Conservation (phyloP, 2,113 vertebrate species). For the Gambusia holbrooki region DNA sequence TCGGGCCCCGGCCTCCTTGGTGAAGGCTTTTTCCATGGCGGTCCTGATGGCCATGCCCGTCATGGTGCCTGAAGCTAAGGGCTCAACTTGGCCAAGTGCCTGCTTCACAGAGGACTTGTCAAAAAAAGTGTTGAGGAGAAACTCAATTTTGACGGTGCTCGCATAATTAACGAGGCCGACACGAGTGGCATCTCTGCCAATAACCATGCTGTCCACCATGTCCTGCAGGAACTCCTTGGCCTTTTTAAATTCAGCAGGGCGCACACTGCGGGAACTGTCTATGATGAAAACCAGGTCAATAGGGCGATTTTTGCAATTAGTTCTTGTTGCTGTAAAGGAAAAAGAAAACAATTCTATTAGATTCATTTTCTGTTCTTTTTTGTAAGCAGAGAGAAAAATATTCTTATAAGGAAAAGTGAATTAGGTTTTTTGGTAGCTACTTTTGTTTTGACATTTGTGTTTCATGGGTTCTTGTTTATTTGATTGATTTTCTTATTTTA, state of each 20-base stretch:
- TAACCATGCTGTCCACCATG: conserved; percentile 88
- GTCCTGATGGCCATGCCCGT: conserved; percentile 92
- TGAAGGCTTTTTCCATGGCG: conserved; percentile 87
- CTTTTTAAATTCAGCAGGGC: conserved; percentile 90
- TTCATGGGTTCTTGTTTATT: background rate
- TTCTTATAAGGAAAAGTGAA: background rate
- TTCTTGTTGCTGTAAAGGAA: conserved; percentile 54
- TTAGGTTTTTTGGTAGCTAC: too few relatives aligned
- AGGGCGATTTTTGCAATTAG: conserved; percentile 87
- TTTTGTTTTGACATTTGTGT: background rate
- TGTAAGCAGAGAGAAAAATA: background rate
- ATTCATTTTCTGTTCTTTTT: background rate
- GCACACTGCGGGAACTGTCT: conserved; percentile 94
- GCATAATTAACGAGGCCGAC: conserved; percentile 94
- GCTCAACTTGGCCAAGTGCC: conserved; percentile 82
- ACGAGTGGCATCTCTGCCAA: conserved; percentile 80
- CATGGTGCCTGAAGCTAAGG: conserved; percentile 94
- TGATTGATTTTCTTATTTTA: background rate
- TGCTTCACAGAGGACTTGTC: conserved; percentile 84
- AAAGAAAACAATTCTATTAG: background rate
- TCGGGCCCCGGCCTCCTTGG: conserved; percentile 83
- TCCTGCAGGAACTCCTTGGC: conserved; percentile 89
- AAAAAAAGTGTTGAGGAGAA: conserved; percentile 83
- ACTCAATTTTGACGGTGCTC: conserved; percentile 91
- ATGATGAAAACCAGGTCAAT: conserved; percentile 93